Base-by-base conservation (phyloP, 2,888 invertebrate species). In the Liodrosophila aerea region DNA sequence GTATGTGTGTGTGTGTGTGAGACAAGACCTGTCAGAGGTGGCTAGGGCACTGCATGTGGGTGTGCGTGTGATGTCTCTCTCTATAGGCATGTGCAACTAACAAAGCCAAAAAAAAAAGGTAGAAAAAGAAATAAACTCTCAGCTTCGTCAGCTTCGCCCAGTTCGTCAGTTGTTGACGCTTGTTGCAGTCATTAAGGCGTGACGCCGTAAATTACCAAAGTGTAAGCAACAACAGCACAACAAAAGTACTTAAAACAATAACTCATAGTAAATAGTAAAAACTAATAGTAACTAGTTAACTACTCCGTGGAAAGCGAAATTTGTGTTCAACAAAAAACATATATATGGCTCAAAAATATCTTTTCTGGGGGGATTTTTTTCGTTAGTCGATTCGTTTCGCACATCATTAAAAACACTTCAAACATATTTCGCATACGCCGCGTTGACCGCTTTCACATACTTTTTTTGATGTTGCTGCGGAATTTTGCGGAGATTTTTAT, bases 131-230 rank as follows among this genome's bases (percentile, higher is more conserved):
- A 22, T 4, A 22, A 37, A 27, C 46, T 51, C 65, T 57, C 43
- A 39, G 50, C 47, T 45, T 47, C 54, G 46, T 46, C 53, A 12
- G 29, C 7, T 44, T 12, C n/a, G 37, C 15, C 51, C 73, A 64
- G 59, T 73, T 61, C 22, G 22, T 22, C 22, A 22, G 68, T 47
- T 50, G 65, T 58, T 74, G 69, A 70, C 69, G 69, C 60, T 69
- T 63, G 73, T 54, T 62, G 70, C 64, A 80, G 58, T 70, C 85
- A 83, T 83, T 85, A 83, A 85, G 75, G 80, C 82, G 85, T 83
- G 69, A 83, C 80, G 83, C 67, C 64, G 76, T 76, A 69, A 78
- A 83, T 80, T 73, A 73, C 66, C 76, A 74, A 83, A 74, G 72
- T 80, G 66, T 78, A 74, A 64, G 49, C 66, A 62, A 58, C 54